Percentiles rank a stretch among this genome's conserved stretches.
These are phyloP conservation scores for Psephotus haematonotus DNA, from an alignment of 2,113 vertebrate genomes.

Conservation along the genomic window DNA sequence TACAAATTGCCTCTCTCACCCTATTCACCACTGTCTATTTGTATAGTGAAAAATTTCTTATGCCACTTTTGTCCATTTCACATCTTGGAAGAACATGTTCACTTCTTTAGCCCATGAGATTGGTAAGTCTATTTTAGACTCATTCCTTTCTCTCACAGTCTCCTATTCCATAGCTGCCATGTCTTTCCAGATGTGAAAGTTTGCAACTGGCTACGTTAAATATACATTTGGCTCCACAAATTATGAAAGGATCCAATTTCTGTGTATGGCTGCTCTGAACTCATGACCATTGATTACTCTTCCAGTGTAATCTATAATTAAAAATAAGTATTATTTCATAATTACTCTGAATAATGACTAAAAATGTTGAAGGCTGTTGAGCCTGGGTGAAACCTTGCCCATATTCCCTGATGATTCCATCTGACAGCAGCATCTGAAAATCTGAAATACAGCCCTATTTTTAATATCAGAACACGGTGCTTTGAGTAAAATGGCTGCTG, in stretches of 20 bases:
- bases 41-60: neutral
- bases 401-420: neutral
- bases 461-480: neutral
- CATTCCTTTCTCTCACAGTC: neutral
- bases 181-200: neutral
- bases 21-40: neutral
- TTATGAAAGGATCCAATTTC: neutral
- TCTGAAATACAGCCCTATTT: neutral
- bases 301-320: neutral
- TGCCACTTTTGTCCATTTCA: neutral
- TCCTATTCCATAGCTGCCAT: neutral
- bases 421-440: neutral
- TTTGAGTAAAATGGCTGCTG: neutral
- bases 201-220: neutral
- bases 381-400: neutral
- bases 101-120: neutral
- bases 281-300: neutral
- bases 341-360: neutral
- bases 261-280: neutral
- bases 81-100: neutral
- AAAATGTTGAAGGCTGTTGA: neutral
- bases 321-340: neutral
- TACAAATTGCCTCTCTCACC: neutral
- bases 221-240: neutral
- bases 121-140: neutral